Conservation (phyloP, 2,888 invertebrate species). For the Erynnis tages region DNA sequence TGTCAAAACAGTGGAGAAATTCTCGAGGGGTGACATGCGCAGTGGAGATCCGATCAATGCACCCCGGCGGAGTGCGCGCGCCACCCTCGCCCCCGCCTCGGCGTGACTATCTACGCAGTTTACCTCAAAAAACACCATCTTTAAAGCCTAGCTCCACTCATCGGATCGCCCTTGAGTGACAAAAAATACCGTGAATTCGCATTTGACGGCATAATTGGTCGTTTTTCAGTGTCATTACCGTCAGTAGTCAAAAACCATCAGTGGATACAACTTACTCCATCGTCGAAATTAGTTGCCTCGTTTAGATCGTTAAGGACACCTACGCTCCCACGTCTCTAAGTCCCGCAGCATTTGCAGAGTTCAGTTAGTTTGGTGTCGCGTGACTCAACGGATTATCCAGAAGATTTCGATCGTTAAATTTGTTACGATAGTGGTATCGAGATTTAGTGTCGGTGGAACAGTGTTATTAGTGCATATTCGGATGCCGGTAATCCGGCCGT, state of each 20-base stretch:
- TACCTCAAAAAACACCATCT: constrained; percentile 63
- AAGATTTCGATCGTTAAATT: constrained; percentile 54
- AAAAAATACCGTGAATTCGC: constrained; percentile 47
- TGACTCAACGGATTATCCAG: constrained; percentile 73
- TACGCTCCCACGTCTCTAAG: constrained; percentile 51
- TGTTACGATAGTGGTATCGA: constrained; percentile 48
- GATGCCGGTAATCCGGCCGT: constrained; percentile 78
- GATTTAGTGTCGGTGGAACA: constrained; percentile 46
- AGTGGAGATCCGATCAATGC: constrained; percentile 72
- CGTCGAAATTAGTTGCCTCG: constrained; percentile 27
- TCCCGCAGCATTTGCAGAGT: constrained; percentile 47
- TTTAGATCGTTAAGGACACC: constrained; percentile 75
- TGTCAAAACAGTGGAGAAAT: constrained; percentile 65
- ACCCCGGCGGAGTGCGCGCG: constrained; percentile 69
- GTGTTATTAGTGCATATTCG: constrained; percentile 55
- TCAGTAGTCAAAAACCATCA: constrained; percentile 43
- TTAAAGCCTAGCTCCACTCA: constrained; percentile 48
- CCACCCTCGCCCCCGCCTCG: constrained; percentile 56
- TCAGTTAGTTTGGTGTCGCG: constrained; percentile 57
- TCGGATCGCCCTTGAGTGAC: constrained; percentile 56
- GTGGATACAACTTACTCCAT: constrained; percentile 41
- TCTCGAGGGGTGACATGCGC: constrained; percentile 66
- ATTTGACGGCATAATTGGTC: constrained; percentile 26
- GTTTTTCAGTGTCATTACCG: constrained; percentile 39
- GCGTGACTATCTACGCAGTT: constrained; percentile 71